A percentile compares a stretch with the other conserved stretches of the same genome.
phyloP scores from a whole-genome alignment of 1,140 invertebrate species.

The Zaprionus tsacasi region DNA sequence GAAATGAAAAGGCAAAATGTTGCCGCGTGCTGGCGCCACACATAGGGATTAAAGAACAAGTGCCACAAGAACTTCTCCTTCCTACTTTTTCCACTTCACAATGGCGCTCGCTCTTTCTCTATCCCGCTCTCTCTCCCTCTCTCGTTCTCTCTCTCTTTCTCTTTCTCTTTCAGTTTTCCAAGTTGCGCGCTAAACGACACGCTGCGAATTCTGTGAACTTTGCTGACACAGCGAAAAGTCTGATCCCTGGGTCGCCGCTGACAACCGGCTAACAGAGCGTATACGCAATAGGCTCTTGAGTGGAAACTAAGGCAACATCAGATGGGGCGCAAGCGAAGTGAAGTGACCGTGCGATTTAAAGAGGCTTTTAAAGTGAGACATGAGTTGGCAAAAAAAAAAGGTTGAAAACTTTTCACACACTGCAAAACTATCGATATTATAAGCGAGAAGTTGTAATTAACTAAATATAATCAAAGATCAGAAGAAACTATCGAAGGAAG shows the following conservation, averaged over 20 bases:
- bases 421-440: background rate
- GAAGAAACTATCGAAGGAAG: background rate
- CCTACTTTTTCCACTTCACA: conserved; percentile 1
- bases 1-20: conserved; percentile 66
- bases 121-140: background rate
- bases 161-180: background rate
- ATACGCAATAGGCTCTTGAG: conserved; percentile 30
- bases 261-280: conserved; percentile 19
- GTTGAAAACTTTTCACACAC: background rate
- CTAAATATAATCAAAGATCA: background rate
- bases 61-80: conserved; percentile 40
- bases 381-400: background rate
- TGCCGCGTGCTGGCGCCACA: conserved; percentile 35
- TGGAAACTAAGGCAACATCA: conserved; percentile 21
- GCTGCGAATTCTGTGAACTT: conserved; percentile 34
- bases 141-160: background rate
- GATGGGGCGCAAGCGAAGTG: background rate
- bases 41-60: conserved; percentile 51
- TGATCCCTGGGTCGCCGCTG: conserved; percentile 21
- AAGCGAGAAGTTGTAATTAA: background rate
- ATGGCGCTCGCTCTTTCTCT: background rate
- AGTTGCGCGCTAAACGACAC: conserved; percentile 13
- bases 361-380: background rate
- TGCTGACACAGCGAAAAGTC: conserved; percentile 36
- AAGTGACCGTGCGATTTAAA: background rate